Evolutionary conservation across 2,888 invertebrate genomes (phyloP).

Genomic region (Lordiphosa andalusiaca): DNA sequence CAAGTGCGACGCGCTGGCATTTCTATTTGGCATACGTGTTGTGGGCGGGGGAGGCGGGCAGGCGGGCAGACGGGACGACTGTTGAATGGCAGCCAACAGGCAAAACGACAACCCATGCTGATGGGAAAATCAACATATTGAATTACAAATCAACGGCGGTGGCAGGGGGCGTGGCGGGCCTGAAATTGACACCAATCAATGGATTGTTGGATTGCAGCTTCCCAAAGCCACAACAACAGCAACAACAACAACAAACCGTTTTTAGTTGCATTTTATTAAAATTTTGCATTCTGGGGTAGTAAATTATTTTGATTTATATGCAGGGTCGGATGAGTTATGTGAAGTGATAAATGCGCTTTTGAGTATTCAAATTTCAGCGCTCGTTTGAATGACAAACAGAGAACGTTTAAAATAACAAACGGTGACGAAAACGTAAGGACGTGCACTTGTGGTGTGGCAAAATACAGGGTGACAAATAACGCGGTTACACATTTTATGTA

Average conservation of each 20-base stretch:
- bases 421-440: background rate
- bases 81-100: constrained; percentile 60
- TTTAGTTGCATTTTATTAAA: constrained; percentile 42
- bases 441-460: constrained; percentile 15
- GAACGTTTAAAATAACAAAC: background rate
- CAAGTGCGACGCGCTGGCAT: constrained; percentile 60
- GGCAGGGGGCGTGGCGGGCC: constrained; percentile 14
- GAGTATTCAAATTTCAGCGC: too few relatives aligned
- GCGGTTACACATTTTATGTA: background rate
- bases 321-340: constrained; percentile 36
- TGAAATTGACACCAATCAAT: constrained; percentile 20
- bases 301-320: constrained; percentile 61
- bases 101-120: constrained; percentile 12
- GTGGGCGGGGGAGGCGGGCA: background rate
- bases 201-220: constrained; percentile 14
- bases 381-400: constrained; percentile 1
- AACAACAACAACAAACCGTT: constrained; percentile 7
- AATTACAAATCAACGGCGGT: constrained; percentile 39
- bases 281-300: constrained; percentile 33
- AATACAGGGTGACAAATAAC: constrained; percentile 7
- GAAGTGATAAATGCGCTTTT: constrained; percentile 13
- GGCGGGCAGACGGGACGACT: constrained; percentile 16
- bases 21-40: constrained; percentile 52
- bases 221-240: constrained; percentile 20
- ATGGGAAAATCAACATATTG: constrained; percentile 47